Conservation (phyloP, 2,888 invertebrate genomes). For the Monochamus alternatus region DNA sequence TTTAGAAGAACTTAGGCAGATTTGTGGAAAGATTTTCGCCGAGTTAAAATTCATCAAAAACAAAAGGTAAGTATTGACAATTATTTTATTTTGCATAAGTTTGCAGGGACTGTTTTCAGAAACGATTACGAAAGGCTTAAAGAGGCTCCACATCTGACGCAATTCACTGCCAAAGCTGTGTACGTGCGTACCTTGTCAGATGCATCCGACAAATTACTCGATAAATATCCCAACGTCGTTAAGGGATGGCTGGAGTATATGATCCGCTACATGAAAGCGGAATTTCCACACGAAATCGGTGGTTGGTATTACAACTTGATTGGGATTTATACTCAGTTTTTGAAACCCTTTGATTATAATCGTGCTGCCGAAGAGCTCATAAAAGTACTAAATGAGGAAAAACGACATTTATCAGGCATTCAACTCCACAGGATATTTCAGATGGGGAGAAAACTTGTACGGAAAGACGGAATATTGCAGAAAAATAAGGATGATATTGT, state of each 20-base stretch:
- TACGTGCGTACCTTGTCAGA: slow-evolving; percentile 52
- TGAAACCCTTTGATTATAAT: slow-evolving; percentile 42
- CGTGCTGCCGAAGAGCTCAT: slow-evolving; percentile 72
- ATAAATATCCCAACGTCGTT: slow-evolving; percentile 46
- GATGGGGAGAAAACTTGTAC: slow-evolving; percentile 43
- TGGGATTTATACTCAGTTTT: slow-evolving; percentile 48
- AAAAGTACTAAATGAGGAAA: slow-evolving; percentile 66
- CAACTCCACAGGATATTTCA: slow-evolving; percentile 53
- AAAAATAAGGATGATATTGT: slow-evolving; percentile 49
- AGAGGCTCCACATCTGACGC: slow-evolving; percentile 55
- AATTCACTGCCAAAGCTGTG: slow-evolving; percentile 58
- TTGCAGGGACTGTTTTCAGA: too few relatives aligned
- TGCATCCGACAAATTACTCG: slow-evolving; percentile 46
- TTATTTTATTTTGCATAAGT: too few relatives aligned
- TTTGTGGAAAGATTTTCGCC: too few relatives aligned
- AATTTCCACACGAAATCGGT: slow-evolving; percentile 52
- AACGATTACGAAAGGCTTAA: slow-evolving; percentile 9
- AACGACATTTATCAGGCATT: slow-evolving; percentile 55
- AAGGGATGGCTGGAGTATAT: slow-evolving; percentile 59
- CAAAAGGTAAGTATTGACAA: too few relatives aligned
- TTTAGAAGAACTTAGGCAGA: too few relatives aligned
- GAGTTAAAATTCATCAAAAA: too few relatives aligned
- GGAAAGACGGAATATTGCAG: slow-evolving; percentile 42
- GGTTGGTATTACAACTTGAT: slow-evolving; percentile 60
- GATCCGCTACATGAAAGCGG: slow-evolving; percentile 40